A percentile compares a stretch with the other conserved stretches of the same genome.
Evolutionary conservation across 2,113 vertebrate genomes (phyloP).

Genomic region (Hirundichthys speculiger): DNA sequence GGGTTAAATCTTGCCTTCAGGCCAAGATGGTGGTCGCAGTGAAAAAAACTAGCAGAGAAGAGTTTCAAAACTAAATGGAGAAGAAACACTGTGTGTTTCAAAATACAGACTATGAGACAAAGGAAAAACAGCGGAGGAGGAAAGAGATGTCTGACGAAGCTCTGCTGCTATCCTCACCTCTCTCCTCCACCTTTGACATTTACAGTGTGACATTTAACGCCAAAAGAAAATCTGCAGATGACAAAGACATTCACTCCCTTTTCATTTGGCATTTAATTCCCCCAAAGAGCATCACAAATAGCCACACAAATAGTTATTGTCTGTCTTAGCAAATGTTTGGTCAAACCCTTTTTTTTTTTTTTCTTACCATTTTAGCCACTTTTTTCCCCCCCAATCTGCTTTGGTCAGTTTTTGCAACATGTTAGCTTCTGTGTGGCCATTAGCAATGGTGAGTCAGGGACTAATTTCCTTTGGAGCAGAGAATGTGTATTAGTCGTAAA

Average conservation of each 20-base stretch:
- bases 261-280: constrained; percentile 45
- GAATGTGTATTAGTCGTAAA: constrained; percentile 40
- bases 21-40: constrained; percentile 73
- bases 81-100: constrained; percentile 23
- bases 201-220: constrained; percentile 68
- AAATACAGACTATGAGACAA: constrained; percentile 19
- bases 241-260: constrained; percentile 42
- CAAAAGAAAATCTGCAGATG: constrained; percentile 49
- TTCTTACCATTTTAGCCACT: background rate
- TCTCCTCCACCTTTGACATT: constrained; percentile 70
- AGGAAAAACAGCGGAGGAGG: constrained; percentile 18
- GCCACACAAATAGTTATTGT: constrained; percentile 54
- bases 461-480: constrained; percentile 65
- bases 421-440: constrained; percentile 48
- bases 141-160: constrained; percentile 24
- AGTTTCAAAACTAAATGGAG: constrained; percentile 51
- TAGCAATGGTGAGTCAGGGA: constrained; percentile 60
- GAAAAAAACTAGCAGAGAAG: constrained; percentile 38
- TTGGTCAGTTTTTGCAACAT: constrained; percentile 33
- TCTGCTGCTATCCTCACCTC: constrained; percentile 32
- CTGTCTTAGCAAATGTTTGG: constrained; percentile 31
- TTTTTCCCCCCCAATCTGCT: constrained; percentile 12
- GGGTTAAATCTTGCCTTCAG: constrained; percentile 67
- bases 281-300: constrained; percentile 47
- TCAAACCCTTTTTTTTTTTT: constrained; percentile 25